Percentiles rank a stretch among this genome's conserved stretches.
These are phyloP conservation scores for Spea bombifrons DNA, from an alignment of 2,113 vertebrate genomes.

Conservation along the genomic window DNA sequence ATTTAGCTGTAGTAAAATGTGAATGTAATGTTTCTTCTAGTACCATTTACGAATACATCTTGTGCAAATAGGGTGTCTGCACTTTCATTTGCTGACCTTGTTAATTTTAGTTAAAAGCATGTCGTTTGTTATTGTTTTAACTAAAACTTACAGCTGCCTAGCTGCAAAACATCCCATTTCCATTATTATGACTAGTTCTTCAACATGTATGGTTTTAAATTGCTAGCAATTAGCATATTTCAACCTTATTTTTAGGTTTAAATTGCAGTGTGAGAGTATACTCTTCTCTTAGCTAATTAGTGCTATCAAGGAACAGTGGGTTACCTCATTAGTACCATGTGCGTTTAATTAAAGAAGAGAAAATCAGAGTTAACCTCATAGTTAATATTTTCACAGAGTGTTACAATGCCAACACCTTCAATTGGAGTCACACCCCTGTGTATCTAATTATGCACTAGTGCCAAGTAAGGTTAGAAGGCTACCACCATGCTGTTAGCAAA, in stretches of 20 bases:
- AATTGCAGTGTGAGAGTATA: slow-evolving; percentile 88
- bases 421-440: slow-evolving; percentile 93
- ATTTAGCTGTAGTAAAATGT: too few species aligned
- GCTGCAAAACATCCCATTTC: slow-evolving; percentile 73
- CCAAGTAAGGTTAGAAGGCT: slow-evolving; percentile 82
- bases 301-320: slow-evolving; percentile 94
- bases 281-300: slow-evolving; percentile 93
- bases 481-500: slow-evolving; percentile 74
- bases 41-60: slow-evolving; percentile 17
- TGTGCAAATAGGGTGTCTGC: slow-evolving; percentile 42
- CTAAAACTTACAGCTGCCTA: slow-evolving; percentile 71
- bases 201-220: slow-evolving; percentile 80
- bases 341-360: slow-evolving; percentile 97
- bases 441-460: slow-evolving; percentile 85
- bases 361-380: slow-evolving; percentile 96
- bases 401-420: slow-evolving; percentile 94
- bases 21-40: too few species aligned
- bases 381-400: slow-evolving; percentile 95
- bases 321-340: slow-evolving; percentile 97
- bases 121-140: slow-evolving; percentile 71
- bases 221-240: slow-evolving; percentile 92
- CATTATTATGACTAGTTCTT: slow-evolving; percentile 82
- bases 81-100: slow-evolving; percentile 60
- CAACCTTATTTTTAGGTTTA: slow-evolving; percentile 90
- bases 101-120: slow-evolving; percentile 63